Evolutionary conservation across 2,888 invertebrate genomes (phyloP), one percentile per base, ranked within the genome.

Genomic region (Drosophila birchii): DNA sequence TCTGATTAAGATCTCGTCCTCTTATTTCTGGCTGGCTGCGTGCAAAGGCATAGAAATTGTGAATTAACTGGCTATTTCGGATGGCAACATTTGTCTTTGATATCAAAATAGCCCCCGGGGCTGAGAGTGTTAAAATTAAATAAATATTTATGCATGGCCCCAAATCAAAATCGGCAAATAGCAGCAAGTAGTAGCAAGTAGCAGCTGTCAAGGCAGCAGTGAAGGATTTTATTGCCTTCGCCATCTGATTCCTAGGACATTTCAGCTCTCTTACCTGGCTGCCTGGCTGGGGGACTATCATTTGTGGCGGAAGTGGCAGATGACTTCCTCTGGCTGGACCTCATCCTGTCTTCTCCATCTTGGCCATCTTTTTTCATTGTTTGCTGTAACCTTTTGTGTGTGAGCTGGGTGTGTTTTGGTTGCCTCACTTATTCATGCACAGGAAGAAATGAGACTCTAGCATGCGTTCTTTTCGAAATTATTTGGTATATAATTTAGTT

Each of bases 121-220:
- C 56, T 20, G 23, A 16, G 41, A 26, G 67, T 53, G 67, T 71
- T 76, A 34, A 81, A 78, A 87, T 78, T 79, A 80, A 72, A 85
- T 87, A 84, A 81, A 84, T 84, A 82, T 86, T 86, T 81, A 69
- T 74, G 45, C 53, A 47, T 57, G 54, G 86, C 80, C 84, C 86
- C 69, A 82, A 80, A 88, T 88, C 86, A 88, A 82, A 84, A 73
- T 75, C 73, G 70, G 54, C 38, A 38, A 69, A 29, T 63, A 54
- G 64, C n/a, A n/a, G n/a, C n/a, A n/a, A n/a, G n/a, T n/a, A n/a
- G n/a, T n/a, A n/a, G n/a, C 67, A 60, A 74, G 60, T 53, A 75
- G 51, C 66, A 74, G 75, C 56, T 75, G 74, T 66, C 72, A 57
- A 45, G 75, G 75, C 44, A 44, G n/a, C 60, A 43, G n/a, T 39